Conservation (phyloP, 2,797 vertebrate genomes). For the Chelonia mydas region DNA sequence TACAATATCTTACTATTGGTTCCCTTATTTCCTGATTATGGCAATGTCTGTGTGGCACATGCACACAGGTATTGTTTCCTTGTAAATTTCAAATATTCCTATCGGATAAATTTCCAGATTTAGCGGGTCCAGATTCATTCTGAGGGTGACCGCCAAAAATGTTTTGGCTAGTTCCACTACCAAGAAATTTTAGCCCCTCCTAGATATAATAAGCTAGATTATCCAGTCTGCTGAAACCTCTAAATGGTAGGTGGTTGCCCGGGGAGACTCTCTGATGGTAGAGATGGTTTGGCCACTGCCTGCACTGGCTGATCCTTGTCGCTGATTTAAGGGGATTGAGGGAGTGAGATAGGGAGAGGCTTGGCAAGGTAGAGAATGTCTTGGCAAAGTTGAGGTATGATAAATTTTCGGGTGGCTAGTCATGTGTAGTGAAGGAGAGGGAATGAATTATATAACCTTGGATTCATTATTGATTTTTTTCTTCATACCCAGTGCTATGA, state of each 20-base stretch:
- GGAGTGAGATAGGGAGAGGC: not conserved
- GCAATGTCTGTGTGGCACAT: not conserved
- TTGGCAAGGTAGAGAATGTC: not conserved
- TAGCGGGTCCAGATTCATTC: not conserved
- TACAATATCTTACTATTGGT: not conserved
- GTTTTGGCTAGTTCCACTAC: not conserved
- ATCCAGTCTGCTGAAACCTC: not conserved
- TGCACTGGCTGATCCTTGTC: accelerated
- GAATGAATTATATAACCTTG: not conserved
- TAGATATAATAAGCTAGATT: not conserved
- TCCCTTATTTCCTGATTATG: not conserved
- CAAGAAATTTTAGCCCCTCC: not conserved
- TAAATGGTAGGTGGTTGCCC: not conserved
- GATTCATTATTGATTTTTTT: not conserved
- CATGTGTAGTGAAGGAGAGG: not conserved
- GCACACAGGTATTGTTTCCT: not conserved
- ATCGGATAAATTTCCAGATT: not conserved
- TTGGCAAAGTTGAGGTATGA: not conserved
- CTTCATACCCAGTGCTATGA: not conserved
- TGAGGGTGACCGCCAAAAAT: not conserved
- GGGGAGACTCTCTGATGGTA: accelerated
- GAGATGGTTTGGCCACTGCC: not conserved
- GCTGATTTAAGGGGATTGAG: not conserved
- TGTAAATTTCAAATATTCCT: not conserved
- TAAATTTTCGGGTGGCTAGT: not conserved